phyloP scores from a whole-genome alignment of 2,113 vertebrate genomes.

The Bubalus kerabau region DNA sequence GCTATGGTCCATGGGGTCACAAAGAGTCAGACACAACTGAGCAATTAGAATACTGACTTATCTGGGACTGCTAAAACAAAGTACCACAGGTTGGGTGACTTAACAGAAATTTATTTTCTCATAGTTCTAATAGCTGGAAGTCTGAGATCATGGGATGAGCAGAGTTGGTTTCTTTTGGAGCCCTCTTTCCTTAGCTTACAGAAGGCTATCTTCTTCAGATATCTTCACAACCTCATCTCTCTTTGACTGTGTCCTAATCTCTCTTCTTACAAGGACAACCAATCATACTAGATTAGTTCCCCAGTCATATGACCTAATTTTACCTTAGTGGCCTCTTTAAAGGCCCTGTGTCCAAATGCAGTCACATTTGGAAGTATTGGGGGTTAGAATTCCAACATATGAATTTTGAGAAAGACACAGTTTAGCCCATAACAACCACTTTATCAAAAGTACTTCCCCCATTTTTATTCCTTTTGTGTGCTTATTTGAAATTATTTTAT shows the following conservation, averaged over 20 bases:
- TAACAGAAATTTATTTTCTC: neutral
- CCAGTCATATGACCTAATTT: neutral
- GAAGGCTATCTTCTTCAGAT: neutral
- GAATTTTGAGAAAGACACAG: neutral
- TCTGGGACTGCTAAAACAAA: neutral
- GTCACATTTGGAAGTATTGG: neutral
- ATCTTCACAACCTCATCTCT: neutral
- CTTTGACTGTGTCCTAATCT: neutral
- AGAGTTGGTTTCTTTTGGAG: neutral
- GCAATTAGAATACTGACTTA: neutral
- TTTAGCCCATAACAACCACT: neutral
- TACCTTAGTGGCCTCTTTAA: neutral
- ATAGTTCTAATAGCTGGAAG: neutral
- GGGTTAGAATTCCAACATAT: neutral
- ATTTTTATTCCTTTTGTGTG: neutral
- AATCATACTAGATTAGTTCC: neutral
- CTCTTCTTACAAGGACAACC: neutral
- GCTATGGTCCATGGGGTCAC: neutral
- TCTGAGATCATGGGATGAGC: neutral
- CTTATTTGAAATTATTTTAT: neutral
- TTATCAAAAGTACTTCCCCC: neutral
- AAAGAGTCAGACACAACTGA: neutral
- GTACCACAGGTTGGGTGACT: neutral
- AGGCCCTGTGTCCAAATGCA: neutral
- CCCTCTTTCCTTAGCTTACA: neutral